Evolutionary conservation across 2,888 invertebrate genomes (phyloP).

Genomic region (Pasiphila rectangulata): DNA sequence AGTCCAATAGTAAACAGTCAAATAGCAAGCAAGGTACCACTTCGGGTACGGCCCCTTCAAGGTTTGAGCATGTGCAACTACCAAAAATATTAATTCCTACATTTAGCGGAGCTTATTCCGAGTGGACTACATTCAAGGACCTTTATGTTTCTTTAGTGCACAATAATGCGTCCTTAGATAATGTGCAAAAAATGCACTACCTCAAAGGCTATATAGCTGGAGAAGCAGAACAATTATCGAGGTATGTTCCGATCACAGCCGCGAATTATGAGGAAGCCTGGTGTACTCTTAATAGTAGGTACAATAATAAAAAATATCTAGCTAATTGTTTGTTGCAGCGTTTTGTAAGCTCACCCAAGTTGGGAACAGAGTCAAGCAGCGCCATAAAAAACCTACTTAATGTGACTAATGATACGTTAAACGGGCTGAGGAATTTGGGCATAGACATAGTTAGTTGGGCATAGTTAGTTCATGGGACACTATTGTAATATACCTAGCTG

Average conservation of each 20-base stretch:
- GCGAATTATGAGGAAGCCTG: slow-evolving; percentile 1
- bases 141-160: slow-evolving; percentile 2
- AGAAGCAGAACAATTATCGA: slow-evolving; percentile 1
- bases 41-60: background rate
- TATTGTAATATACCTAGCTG: no score
- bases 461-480: no score
- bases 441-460: no score
- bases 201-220: background rate
- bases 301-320: slow-evolving; percentile 9
- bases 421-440: no score
- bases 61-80: background rate
- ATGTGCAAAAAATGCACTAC: slow-evolving; percentile 9
- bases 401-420: no score
- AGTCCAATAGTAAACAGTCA: no score
- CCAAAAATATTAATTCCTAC: slow-evolving; percentile 5
- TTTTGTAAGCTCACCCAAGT: no score
- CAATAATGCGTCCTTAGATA: slow-evolving; percentile 2
- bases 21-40: background rate
- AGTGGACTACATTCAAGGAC: background rate
- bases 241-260: slow-evolving; percentile 2
- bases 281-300: background rate
- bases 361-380: no score
- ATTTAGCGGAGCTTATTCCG: background rate
- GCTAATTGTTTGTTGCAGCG: no score
- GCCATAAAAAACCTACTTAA: no score